These are phyloP conservation scores for Cichladusa arquata DNA, from an alignment of 2,113 vertebrate species.

Conservation along the genomic window DNA sequence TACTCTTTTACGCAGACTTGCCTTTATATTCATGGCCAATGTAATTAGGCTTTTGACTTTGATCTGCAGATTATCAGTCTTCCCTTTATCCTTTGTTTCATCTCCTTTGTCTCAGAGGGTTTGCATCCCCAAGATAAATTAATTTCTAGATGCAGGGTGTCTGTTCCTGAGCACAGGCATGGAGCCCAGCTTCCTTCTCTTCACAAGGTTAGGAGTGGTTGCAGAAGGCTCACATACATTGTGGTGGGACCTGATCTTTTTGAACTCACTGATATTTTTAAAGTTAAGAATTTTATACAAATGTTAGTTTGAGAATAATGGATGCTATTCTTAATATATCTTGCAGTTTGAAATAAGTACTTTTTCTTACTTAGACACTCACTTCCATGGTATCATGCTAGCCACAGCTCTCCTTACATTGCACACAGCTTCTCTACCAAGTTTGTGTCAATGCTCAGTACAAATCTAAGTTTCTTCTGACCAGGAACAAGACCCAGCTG, in stretches of 20 bases:
- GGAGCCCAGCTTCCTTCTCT: background rate
- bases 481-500: slow-evolving; percentile 79
- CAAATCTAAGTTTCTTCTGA: background rate
- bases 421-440: background rate
- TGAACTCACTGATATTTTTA: background rate
- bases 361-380: background rate
- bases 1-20: background rate
- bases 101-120: background rate
- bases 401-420: background rate
- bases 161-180: background rate
- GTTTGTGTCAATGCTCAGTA: background rate
- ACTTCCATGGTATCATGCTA: rapidly evolving
- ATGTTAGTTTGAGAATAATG: background rate
- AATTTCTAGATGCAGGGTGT: background rate
- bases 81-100: background rate
- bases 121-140: background rate
- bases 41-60: background rate
- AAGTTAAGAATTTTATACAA: background rate
- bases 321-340: background rate
- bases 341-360: background rate
- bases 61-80: background rate
- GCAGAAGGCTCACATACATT: background rate
- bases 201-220: background rate
- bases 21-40: background rate
- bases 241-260: background rate